Conservation (phyloP, 1,140 invertebrate species). For the Bombus impatiens region DNA sequence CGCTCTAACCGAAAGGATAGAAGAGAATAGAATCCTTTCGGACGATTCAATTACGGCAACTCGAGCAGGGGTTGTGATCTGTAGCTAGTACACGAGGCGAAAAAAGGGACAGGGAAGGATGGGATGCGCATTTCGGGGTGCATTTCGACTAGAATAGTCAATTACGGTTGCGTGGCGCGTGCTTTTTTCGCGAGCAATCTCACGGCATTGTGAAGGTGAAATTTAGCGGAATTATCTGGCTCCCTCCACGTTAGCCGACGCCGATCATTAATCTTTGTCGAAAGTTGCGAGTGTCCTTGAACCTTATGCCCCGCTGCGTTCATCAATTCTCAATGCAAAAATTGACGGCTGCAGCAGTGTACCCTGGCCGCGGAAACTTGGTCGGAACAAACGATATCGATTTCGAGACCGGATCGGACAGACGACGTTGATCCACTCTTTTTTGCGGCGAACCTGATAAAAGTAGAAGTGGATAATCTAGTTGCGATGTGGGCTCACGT, state of each 20-base stretch:
- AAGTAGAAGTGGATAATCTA: constrained; percentile 5
- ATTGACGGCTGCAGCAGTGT: background rate
- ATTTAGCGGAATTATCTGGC: constrained; percentile 71
- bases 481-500: constrained; percentile 6
- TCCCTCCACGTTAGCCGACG: background rate
- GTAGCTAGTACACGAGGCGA: background rate
- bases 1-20: background rate
- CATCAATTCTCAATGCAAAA: constrained; percentile 41
- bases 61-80: background rate
- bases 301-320: constrained; percentile 25
- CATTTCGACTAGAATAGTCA: constrained; percentile 63
- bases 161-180: constrained; percentile 49
- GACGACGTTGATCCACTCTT: background rate
- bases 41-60: constrained; percentile 36
- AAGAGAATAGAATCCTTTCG: constrained; percentile 30
- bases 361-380: background rate
- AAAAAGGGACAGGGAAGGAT: background rate
- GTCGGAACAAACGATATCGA: background rate
- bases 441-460: background rate
- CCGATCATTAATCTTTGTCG: constrained; percentile 63
- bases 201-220: constrained; percentile 61
- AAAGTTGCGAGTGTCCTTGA: constrained; percentile 40
- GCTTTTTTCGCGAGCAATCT: constrained; percentile 43
- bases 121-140: constrained; percentile 52
- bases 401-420: background rate